Conservation (phyloP, 2,888 invertebrate species). For the Agrochola litura region DNA sequence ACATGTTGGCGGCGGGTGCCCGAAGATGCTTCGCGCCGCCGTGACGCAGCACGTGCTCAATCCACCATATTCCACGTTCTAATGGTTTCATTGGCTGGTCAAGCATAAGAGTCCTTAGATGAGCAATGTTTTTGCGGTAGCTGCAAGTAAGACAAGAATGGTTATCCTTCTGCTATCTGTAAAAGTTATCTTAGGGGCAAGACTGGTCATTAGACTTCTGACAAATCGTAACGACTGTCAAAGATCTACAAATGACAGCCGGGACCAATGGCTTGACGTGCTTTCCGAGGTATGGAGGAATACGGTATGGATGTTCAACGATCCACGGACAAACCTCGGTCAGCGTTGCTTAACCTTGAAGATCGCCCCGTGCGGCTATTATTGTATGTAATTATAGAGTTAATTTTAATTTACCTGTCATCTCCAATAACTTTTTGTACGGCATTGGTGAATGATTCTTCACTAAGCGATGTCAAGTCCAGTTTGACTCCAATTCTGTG, state of each 20-base stretch:
- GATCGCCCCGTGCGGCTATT: too few species aligned
- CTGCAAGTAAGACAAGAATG: slow-evolving; percentile 5
- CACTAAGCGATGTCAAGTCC: slow-evolving; percentile 70
- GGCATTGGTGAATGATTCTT: slow-evolving; percentile 70
- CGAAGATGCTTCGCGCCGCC: slow-evolving; percentile 81
- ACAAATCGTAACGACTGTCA: too few species aligned
- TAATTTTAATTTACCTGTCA: slow-evolving; percentile 67
- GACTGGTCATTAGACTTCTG: too few species aligned
- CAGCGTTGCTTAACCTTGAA: too few species aligned
- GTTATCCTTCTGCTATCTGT: background rate
- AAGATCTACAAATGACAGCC: too few species aligned
- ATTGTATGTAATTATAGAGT: background rate
- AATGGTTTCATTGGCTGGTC: slow-evolving; percentile 80
- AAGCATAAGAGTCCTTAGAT: slow-evolving; percentile 70
- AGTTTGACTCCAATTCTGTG: slow-evolving; percentile 75
- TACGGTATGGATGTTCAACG: too few species aligned
- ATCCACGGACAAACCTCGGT: too few species aligned
- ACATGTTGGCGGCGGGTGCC: slow-evolving; percentile 74
- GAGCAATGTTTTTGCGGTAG: slow-evolving; percentile 35
- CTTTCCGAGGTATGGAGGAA: too few species aligned
- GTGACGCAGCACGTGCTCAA: slow-evolving; percentile 75
- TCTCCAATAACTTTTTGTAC: slow-evolving; percentile 71
- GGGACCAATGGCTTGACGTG: too few species aligned
- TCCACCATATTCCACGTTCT: slow-evolving; percentile 86
- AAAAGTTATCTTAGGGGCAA: too few species aligned